Evolutionary conservation across 2,888 invertebrate genomes (phyloP).

Genomic region (Acronicta aceris): DNA sequence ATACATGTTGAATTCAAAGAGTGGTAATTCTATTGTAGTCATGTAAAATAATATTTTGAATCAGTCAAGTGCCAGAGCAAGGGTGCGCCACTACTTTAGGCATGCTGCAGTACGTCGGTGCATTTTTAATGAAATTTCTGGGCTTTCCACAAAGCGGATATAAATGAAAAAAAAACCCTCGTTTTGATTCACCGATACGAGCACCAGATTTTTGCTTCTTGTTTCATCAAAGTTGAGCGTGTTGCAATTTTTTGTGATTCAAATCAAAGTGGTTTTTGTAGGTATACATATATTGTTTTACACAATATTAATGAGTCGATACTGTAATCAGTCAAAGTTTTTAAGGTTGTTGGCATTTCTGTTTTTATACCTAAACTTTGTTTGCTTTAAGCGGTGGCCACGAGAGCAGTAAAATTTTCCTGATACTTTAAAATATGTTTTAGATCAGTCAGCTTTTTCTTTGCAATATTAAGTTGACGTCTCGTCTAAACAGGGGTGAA

Average conservation of each 20-base stretch:
- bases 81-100: constrained; percentile 54
- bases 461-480: too few species aligned
- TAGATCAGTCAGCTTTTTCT: neutral
- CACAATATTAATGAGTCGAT: constrained; percentile 34
- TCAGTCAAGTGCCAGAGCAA: constrained; percentile 54
- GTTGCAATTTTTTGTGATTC: constrained; percentile 49
- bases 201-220: constrained; percentile 55
- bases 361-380: neutral
- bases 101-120: constrained; percentile 53
- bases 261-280: constrained; percentile 40
- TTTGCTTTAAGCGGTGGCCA: neutral
- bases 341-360: constrained; percentile 1
- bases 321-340: constrained; percentile 24
- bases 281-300: constrained; percentile 26
- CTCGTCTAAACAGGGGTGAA: too few species aligned
- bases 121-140: constrained; percentile 82
- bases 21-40: constrained; percentile 15
- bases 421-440: neutral
- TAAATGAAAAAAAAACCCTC: constrained; percentile 75
- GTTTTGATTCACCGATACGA: constrained; percentile 70
- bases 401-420: neutral
- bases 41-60: constrained; percentile 39
- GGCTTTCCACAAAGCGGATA: constrained; percentile 80
- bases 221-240: constrained; percentile 56
- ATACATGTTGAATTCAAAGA: constrained; percentile 6